These are phyloP conservation scores for Sebastes vulpes DNA, from an alignment of 2,797 vertebrate species.

Conservation along the genomic window DNA sequence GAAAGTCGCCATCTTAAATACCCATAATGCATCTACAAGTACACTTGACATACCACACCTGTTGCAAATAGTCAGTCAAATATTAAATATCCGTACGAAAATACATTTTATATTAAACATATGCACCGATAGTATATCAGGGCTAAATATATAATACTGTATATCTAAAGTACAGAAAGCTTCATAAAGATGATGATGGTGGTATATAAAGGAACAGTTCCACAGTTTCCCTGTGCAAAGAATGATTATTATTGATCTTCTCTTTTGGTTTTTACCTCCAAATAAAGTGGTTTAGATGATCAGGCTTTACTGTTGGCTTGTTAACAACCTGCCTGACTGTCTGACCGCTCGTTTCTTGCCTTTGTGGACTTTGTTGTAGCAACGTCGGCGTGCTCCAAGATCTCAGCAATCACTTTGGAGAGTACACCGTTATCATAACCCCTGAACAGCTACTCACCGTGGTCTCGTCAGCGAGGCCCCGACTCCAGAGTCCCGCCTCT, in stretches of 20 bases:
- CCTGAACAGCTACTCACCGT: conserved; percentile 84
- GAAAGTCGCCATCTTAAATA: too few relatives aligned
- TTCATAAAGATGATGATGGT: not conserved
- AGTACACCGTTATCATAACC: not conserved
- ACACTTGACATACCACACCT: too few relatives aligned
- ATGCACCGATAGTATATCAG: too few relatives aligned
- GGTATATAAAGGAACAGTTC: not conserved
- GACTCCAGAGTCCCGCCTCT: conserved; percentile 97
- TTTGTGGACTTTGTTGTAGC: not conserved
- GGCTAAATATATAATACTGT: not conserved
- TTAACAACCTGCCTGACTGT: not conserved
- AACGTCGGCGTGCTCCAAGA: not conserved
- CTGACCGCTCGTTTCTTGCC: not conserved
- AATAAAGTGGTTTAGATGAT: not conserved
- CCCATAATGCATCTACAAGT: too few relatives aligned
- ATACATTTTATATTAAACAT: too few relatives aligned
- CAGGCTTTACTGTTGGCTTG: not conserved
- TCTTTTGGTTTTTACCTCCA: not conserved
- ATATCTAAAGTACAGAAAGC: not conserved
- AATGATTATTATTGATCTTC: not conserved
- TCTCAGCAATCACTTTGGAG: not conserved
- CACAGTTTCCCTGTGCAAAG: not conserved
- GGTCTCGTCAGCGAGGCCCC: conserved; percentile 96
- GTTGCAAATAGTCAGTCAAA: too few relatives aligned
- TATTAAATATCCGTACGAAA: too few relatives aligned